Conservation (phyloP, 2,797 vertebrate species). For the Sylvilagus floridanus region DNA sequence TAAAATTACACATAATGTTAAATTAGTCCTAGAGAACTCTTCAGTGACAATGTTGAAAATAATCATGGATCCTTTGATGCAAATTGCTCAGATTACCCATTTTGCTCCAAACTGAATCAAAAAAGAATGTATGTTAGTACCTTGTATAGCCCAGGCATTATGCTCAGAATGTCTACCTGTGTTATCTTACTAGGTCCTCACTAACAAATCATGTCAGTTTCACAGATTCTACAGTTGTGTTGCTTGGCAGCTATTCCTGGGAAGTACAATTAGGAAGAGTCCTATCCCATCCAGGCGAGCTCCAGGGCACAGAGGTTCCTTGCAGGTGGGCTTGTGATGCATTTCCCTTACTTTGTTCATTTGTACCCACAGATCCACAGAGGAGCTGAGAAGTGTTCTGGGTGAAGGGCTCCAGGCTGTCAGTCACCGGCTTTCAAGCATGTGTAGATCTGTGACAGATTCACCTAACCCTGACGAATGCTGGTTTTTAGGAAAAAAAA, state of each 20-base stretch:
- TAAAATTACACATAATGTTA: background rate
- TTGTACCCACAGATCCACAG: background rate
- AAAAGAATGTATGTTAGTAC: background rate
- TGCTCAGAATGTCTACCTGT: background rate
- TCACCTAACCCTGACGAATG: background rate
- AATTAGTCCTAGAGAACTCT: background rate
- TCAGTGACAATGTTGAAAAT: background rate
- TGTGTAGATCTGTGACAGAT: background rate
- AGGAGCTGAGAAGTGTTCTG: background rate
- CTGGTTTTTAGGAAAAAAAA: background rate
- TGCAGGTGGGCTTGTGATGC: background rate
- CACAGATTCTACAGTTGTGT: background rate
- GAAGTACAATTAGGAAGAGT: background rate
- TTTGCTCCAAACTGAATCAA: background rate
- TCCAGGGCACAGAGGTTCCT: background rate
- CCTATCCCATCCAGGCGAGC: background rate
- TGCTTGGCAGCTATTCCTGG: background rate
- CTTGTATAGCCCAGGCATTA: rapidly evolving
- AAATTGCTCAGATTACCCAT: background rate
- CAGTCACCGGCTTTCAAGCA: background rate
- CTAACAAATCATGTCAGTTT: background rate
- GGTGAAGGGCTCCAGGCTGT: background rate
- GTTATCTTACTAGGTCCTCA: background rate
- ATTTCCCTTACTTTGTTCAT: background rate
- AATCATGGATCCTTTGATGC: background rate